These are phyloP conservation scores for Diplosoma virens DNA, from an alignment of 23 tunicate species.

Conservation along the genomic window DNA sequence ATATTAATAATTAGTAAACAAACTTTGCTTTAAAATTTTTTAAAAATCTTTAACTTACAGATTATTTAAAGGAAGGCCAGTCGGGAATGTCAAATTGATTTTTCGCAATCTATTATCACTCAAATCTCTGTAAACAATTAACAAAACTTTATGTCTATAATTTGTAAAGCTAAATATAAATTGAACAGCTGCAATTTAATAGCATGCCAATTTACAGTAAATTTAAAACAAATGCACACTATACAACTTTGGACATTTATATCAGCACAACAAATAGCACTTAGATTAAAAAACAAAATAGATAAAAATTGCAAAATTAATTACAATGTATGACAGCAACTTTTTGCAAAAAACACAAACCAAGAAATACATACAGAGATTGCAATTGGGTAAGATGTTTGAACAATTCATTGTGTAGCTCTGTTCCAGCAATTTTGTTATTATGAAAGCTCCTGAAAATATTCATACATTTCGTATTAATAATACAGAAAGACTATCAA, in stretches of 20 bases:
- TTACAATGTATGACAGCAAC: background rate
- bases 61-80: constrained; percentile 1
- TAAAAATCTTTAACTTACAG: constrained; percentile 17
- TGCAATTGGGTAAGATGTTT: constrained; percentile 24
- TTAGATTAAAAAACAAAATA: background rate
- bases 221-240: no score
- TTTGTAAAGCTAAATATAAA: background rate
- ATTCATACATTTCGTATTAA: no score
- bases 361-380: constrained; percentile 37
- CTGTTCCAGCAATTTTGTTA: constrained; percentile 47
- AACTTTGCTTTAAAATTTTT: background rate
- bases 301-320: background rate
- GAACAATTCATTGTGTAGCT: constrained; percentile 15
- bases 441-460: constrained; percentile 47
- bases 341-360: background rate
- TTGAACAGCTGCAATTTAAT: no score
- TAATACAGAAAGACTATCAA: no score
- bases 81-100: constrained; percentile 8
- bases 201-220: no score
- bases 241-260: no score
- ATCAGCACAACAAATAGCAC: no score
- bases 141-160: background rate
- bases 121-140: constrained; percentile 30
- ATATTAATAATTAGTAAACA: no score
- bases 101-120: constrained; percentile 28